Evolutionary conservation across 2,888 invertebrate genomes (phyloP).

Genomic region (Caenorhabditis becei): DNA sequence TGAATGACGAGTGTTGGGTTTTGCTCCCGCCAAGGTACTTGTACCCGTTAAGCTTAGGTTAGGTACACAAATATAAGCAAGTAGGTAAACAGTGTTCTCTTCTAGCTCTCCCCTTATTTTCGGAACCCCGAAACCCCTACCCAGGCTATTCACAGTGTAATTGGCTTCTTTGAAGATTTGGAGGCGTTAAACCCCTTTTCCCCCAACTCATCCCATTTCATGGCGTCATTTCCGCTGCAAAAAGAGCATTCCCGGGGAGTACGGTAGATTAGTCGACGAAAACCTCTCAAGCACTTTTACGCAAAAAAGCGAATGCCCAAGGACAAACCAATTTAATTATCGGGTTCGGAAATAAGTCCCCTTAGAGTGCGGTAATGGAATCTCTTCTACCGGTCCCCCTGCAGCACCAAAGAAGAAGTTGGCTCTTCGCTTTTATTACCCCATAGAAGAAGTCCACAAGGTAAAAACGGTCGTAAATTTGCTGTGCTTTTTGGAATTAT

Average conservation of each 20-base stretch:
- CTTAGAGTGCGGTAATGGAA: background rate
- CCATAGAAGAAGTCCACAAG: conserved; percentile 39
- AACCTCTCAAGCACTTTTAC: conserved; percentile 11
- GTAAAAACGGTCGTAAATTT: conserved; percentile 42
- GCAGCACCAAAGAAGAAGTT: background rate
- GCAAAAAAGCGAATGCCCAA: conserved; percentile 2
- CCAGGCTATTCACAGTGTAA: too few relatives aligned
- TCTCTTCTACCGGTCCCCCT: background rate
- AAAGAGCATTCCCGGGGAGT: background rate
- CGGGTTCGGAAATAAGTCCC: background rate
- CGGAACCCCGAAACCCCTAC: too few relatives aligned
- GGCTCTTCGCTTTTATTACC: conserved; percentile 26
- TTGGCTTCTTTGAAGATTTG: too few relatives aligned
- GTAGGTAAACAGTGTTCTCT: too few relatives aligned
- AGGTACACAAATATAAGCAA: too few relatives aligned
- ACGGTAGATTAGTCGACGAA: conserved; percentile 9
- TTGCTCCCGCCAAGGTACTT: too few relatives aligned
- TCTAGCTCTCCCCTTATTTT: too few relatives aligned
- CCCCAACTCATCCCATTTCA: background rate
- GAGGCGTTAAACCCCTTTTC: background rate
- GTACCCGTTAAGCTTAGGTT: too few relatives aligned
- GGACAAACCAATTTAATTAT: conserved; percentile 11
- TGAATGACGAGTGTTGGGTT: too few relatives aligned
- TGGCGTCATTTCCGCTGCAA: background rate
- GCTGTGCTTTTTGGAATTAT: conserved; percentile 16